These are phyloP conservation scores for Anser cygnoides DNA, from an alignment of 2,113 vertebrate genomes.

Conservation along the genomic window DNA sequence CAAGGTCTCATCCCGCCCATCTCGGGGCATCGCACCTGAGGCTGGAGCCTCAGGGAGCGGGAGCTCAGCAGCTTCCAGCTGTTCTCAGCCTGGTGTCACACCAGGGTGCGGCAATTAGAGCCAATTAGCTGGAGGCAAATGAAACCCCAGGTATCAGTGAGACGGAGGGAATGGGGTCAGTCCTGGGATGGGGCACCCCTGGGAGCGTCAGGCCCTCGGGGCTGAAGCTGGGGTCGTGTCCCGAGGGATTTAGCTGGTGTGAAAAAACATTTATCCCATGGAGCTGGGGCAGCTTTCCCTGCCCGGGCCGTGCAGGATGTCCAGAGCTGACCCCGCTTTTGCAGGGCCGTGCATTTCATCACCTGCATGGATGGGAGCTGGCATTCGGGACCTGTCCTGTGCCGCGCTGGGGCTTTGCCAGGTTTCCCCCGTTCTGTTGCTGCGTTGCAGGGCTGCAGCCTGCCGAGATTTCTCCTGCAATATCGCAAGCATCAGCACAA, in stretches of 20 bases:
- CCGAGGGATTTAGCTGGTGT: neutral
- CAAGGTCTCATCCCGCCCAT: neutral
- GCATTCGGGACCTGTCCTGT: neutral
- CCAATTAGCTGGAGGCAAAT: neutral
- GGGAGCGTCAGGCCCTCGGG: neutral
- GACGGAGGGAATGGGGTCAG: neutral
- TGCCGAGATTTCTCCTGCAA: neutral
- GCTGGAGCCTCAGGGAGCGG: neutral
- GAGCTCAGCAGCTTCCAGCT: neutral
- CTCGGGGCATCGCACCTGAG: rapidly evolving
- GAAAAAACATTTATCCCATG: rapidly evolving
- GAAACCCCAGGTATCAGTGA: neutral
- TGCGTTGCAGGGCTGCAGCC: neutral
- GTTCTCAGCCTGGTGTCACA: rapidly evolving
- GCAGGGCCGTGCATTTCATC: neutral
- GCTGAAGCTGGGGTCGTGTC: rapidly evolving
- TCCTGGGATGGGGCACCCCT: neutral
- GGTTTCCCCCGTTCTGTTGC: neutral
- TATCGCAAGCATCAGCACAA: neutral
- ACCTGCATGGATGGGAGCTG: rapidly evolving
- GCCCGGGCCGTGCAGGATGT: neutral
- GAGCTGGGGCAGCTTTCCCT: neutral
- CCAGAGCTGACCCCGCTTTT: neutral
- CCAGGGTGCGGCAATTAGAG: neutral
- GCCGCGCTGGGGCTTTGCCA: neutral